Evolutionary conservation across 2,797 vertebrate species (phyloP), one percentile per base, ranked within the genome.

Genomic region (Prunella strophiata): DNA sequence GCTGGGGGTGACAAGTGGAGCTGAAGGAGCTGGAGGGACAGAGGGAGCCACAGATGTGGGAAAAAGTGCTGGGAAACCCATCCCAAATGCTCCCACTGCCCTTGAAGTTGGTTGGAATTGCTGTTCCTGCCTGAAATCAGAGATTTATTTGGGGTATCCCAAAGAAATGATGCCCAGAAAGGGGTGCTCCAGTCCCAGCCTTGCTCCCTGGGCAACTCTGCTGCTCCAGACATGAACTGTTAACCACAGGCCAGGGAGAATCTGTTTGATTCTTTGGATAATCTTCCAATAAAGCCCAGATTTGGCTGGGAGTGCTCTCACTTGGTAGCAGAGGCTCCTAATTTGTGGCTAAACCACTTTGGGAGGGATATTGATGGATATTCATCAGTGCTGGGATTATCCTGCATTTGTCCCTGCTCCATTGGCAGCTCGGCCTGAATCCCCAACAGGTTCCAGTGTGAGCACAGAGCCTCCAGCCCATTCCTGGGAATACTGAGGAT

Each of bases 291-390:
- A 93, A 93, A 91, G 83, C 73, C 68, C 63, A 47, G 85, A 83
- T 91, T 67, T 79, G 75, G 55, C 30, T 0, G 71, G 11, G 61
- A 76, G 78, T 1, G 18, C 78, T 82, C 63, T 79, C 67, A 18
- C 82, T 93, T 48, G 32, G 34, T n/a, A 62, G 59, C 65, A 32
- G 25, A 72, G 62, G 85, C 81, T 88, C 67, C 72, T 83, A 80
- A 80, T 91, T 80, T 91, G 79, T 25, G 72, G 88, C 40, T 94
- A 91, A 96, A 90, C 62, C 84, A 77, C 90, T 91, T 87, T 81
- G 23, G 7, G 57, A 52, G 72, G 79, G 77, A 81, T 81, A 59
- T 59, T 74, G 38, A 20, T 79, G 79, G 74, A 77, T 86, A 52
- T 52, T 88, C 62, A 75, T 89, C 83, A 91, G 75, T 14, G 6